Base-by-base conservation (phyloP, 2,888 invertebrate species). In the Calephelis perditalis region DNA sequence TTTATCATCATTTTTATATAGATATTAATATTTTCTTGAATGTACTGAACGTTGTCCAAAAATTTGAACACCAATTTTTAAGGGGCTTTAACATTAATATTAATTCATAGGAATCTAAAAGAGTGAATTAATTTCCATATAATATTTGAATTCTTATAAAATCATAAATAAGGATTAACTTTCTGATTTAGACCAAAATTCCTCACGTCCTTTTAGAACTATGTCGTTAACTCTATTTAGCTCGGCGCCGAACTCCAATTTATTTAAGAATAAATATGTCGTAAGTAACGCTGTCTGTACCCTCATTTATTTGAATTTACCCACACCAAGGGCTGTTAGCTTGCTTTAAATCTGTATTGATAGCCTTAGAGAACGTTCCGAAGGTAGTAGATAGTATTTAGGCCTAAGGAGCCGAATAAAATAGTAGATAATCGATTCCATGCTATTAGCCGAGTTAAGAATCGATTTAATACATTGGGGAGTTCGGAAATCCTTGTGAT, bases 301-400 rank as follows among this genome's bases (percentile, higher is more conserved):
- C 65, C 66, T 67, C 71, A 68, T 71, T 71, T 70, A 67, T 70
- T 70, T 70, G 66, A 71, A 70, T 70, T 70, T 71, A 64, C 65
- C 64, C 65, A 63, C 63, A 67, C 61, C 65, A 58, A 62, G 60
- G 62, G 62, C 64, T 65, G 67, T 69, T 68, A 59, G 62, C 57
- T 59, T 56, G 58, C 60, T 62, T 62, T 62, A 64, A 64, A 64
- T 62, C 64, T 58, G 62, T 64, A 64, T 64, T 64, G 64, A 64
- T 54, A 62, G 49, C 62, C 60, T 62, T 57, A 52, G 60, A 62
- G 59, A 57, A 62, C 56, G 37, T 59, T 62, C 47, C 58, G 45
- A 44, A 55, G 46, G 35, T 54, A 12, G 46, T 45, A 55, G 55
- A 62, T 56, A 37, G 58, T 62, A 46, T 40, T 49, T 46, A 40